Percentiles rank a stretch among this genome's conserved stretches.
Evolutionary conservation across 1,140 invertebrate species (phyloP).

Genomic region (Lucilia sericata): DNA sequence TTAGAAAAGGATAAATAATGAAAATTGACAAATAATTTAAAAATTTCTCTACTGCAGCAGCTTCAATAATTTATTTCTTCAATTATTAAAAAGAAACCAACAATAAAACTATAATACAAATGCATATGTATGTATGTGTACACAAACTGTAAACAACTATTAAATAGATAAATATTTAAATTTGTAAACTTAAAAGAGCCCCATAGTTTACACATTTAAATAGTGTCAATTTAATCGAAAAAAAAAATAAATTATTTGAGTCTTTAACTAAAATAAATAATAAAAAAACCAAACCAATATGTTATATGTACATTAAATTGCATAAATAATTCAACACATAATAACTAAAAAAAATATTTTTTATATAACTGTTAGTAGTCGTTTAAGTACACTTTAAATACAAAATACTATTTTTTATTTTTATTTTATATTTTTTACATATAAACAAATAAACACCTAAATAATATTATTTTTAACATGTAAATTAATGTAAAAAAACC

Average conservation of each 20-base stretch:
- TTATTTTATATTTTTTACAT: no score
- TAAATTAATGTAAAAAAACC: not conserved
- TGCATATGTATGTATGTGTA: no score
- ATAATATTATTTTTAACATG: not conserved
- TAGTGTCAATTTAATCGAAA: conserved; percentile 41
- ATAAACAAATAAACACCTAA: no score
- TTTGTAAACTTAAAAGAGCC: conserved; percentile 64
- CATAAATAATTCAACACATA: not conserved
- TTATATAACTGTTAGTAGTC: not conserved
- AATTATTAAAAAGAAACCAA: no score
- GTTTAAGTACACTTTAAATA: not conserved
- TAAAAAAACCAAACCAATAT: not conserved
- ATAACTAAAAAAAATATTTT: not conserved
- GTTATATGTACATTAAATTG: not conserved
- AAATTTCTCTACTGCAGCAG: no score
- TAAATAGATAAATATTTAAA: conserved; percentile 56
- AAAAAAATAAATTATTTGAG: not conserved
- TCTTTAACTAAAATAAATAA: not conserved
- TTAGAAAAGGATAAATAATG: no score
- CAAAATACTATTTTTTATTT: no score
- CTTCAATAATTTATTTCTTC: no score
- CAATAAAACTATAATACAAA: no score
- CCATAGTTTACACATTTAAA: conserved; percentile 64
- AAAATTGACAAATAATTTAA: no score
- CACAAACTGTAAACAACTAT: not conserved